Evolutionary conservation across 2,888 invertebrate genomes (phyloP).

Genomic region (Orthonychiurus folsomi): DNA sequence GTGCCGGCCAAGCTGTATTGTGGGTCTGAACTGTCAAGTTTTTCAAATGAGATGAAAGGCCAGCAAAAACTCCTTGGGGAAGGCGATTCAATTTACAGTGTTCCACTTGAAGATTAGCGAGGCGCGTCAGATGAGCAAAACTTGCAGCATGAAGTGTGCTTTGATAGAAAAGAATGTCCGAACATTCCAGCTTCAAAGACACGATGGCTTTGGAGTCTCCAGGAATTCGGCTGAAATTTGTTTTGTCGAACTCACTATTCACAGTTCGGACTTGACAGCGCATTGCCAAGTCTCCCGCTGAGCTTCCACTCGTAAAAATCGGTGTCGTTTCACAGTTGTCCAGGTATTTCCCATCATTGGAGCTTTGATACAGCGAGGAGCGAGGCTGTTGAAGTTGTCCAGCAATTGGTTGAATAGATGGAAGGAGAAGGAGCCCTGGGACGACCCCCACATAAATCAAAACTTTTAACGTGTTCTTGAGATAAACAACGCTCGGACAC

Average conservation of each 20-base stretch:
- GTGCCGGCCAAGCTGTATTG: conserved; percentile 73
- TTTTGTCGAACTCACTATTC: conserved; percentile 78
- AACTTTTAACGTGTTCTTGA: not conserved
- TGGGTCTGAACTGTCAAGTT: conserved; percentile 77
- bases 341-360: not conserved
- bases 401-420: not conserved
- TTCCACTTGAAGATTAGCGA: conserved; percentile 70
- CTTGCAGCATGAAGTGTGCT: conserved; percentile 59
- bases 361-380: too few species aligned
- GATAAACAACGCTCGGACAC: not conserved
- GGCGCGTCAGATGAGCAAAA: conserved; percentile 67
- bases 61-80: conserved; percentile 68
- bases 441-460: not conserved
- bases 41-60: conserved; percentile 67
- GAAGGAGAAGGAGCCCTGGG: not conserved
- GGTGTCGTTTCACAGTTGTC: not conserved
- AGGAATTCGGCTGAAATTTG: conserved; percentile 78
- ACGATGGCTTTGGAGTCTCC: conserved; percentile 64
- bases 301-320: too few species aligned
- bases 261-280: conserved; percentile 72
- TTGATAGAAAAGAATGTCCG: conserved; percentile 67
- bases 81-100: conserved; percentile 79
- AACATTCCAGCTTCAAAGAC: conserved; percentile 67
- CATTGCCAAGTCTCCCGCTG: conserved; percentile 60
- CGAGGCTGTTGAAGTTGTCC: too few species aligned